Percentiles rank a stretch among this genome's conserved stretches.
Conservation (phyloP, 2,113 vertebrate species). For the Dolichotis patagonum region DNA sequence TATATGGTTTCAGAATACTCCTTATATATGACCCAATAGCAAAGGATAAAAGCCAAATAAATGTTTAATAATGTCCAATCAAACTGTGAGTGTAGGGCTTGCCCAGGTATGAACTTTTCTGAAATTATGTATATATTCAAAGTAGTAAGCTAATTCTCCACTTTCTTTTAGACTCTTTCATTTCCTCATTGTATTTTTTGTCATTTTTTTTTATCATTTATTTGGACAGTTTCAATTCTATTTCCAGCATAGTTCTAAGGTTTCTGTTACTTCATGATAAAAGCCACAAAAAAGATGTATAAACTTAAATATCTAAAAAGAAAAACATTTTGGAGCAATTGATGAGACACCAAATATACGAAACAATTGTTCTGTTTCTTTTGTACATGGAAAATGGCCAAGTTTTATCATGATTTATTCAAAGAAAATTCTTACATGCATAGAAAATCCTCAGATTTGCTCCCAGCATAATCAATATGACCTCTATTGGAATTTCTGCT, state of each 20-base stretch:
- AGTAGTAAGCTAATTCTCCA: conserved; percentile 10
- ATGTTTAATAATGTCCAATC: conserved; percentile 45
- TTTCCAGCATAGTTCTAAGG: background rate
- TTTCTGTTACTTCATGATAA: conserved; percentile 19
- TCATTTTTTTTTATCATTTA: conserved; percentile 5
- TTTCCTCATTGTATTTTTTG: background rate
- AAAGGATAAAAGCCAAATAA: conserved; percentile 51
- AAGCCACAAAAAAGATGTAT: background rate
- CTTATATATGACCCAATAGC: background rate
- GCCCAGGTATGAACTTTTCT: background rate
- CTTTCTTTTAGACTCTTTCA: background rate
- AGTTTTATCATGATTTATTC: conserved; percentile 26
- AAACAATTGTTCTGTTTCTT: background rate
- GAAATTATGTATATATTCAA: conserved; percentile 7
- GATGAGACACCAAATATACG: background rate
- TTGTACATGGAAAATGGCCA: background rate
- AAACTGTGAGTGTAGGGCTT: background rate
- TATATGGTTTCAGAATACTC: conserved; percentile 15
- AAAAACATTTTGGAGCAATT: conserved; percentile 41
- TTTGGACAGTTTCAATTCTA: background rate
- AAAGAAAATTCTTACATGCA: conserved; percentile 44
- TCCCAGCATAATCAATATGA: conserved; percentile 60
- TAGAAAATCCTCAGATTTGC: conserved; percentile 33
- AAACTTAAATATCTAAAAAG: background rate
- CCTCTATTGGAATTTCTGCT: conserved; percentile 59